Evolutionary conservation across 2,888 invertebrate genomes (phyloP).

Genomic region (Helobdella robusta): DNA sequence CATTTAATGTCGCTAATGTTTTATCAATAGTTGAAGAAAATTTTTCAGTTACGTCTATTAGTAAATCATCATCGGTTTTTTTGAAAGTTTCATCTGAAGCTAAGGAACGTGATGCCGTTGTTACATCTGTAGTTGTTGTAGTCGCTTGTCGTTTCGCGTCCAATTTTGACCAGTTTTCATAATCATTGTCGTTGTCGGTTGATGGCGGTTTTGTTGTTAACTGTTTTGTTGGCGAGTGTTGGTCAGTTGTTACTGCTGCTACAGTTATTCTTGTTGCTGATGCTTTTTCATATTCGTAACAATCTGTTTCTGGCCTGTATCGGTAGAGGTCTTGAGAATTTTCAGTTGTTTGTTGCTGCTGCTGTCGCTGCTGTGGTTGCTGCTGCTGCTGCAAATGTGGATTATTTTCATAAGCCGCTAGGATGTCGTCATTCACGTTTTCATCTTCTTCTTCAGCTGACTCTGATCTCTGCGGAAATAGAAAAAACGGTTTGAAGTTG

Average conservation of each 20-base stretch:
- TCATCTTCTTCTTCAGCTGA: too few relatives aligned
- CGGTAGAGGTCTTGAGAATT: conserved; percentile 14
- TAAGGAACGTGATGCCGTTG: too few relatives aligned
- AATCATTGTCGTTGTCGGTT: background rate
- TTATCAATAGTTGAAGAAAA: background rate
- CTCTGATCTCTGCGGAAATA: background rate
- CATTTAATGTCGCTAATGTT: background rate
- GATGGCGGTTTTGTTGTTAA: background rate
- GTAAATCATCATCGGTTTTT: too few relatives aligned
- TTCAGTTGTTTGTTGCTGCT: background rate
- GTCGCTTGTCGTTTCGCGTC: background rate
- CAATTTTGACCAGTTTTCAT: background rate
- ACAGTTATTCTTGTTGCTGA: too few relatives aligned
- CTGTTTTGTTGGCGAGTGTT: background rate
- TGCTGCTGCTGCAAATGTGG: background rate
- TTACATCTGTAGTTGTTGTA: too few relatives aligned
- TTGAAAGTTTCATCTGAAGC: too few relatives aligned
- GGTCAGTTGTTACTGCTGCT: background rate
- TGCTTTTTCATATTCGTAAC: conserved; percentile 21
- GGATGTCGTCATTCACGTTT: too few relatives aligned
- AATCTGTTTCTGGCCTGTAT: conserved; percentile 16
- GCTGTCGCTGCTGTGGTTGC: background rate
- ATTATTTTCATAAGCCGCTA: too few relatives aligned
- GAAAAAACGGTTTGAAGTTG: background rate
- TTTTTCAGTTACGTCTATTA: background rate